These are phyloP conservation scores for Bombus pascuorum DNA, from an alignment of 1,140 invertebrate species.

Conservation along the genomic window DNA sequence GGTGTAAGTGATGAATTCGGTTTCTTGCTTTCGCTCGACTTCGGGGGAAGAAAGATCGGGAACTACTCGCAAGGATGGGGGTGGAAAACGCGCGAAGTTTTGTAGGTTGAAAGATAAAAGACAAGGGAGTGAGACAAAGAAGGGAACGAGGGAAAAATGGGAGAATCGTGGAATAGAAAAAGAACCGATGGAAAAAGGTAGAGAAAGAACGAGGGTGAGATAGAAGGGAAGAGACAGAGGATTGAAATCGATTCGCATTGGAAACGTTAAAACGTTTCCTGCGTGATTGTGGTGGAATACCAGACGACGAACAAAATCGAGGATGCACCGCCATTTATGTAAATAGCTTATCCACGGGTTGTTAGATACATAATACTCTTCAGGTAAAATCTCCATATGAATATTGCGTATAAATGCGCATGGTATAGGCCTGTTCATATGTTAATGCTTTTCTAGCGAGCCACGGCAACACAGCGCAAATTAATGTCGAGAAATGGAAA, in stretches of 20 bases:
- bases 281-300: constrained; percentile 4
- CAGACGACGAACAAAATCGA: constrained; percentile 60
- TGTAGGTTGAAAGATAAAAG: not conserved
- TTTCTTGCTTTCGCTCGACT: not conserved
- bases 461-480: constrained; percentile 41
- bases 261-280: constrained; percentile 56
- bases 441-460: constrained; percentile 64
- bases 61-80: not conserved
- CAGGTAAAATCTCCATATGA: constrained; percentile 72
- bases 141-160: not conserved
- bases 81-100: not conserved
- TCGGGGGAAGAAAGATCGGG: not conserved
- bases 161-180: not conserved
- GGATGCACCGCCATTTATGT: constrained; percentile 68
- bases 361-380: constrained; percentile 75
- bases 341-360: constrained; percentile 72
- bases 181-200: not conserved
- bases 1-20: not conserved
- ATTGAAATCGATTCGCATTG: constrained; percentile 28
- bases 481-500: constrained; percentile 55
- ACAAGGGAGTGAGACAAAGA: not conserved
- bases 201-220: not conserved
- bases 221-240: not conserved
- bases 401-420: constrained; percentile 70
- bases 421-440: constrained; percentile 67